These are phyloP conservation scores for Psittacula echo DNA, from an alignment of 2,797 vertebrate genomes.

Conservation along the genomic window DNA sequence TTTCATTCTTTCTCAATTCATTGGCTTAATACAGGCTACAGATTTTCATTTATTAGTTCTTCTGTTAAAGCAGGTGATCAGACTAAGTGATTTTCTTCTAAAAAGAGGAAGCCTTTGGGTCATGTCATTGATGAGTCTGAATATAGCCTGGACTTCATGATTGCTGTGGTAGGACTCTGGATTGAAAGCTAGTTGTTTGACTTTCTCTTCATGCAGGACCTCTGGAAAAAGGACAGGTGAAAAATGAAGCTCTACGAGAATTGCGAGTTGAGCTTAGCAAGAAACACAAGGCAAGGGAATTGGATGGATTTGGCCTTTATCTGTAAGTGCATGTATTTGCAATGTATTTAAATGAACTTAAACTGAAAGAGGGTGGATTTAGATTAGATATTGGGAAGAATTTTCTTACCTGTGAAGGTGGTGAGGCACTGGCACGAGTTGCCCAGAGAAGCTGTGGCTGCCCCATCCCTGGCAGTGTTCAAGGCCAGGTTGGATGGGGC, in stretches of 20 bases:
- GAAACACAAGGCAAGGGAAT: slow-evolving; percentile 91
- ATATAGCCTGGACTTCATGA: background rate
- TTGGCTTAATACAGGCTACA: background rate
- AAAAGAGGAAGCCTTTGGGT: background rate
- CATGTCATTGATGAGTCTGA: background rate
- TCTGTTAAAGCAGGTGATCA: background rate
- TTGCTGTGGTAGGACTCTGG: background rate
- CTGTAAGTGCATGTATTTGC: slow-evolving; percentile 80
- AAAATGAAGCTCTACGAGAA: slow-evolving; percentile 94
- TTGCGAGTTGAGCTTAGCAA: slow-evolving; percentile 96
- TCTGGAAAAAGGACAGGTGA: slow-evolving; percentile 97
- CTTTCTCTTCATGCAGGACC: slow-evolving; percentile 81
- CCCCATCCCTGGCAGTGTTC: background rate
- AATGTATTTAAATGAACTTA: background rate
- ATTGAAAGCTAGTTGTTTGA: background rate
- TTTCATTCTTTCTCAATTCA: background rate
- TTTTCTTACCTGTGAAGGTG: background rate
- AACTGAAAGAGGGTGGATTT: background rate
- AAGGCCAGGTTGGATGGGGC: background rate
- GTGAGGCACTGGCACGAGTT: background rate
- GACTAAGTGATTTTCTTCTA: background rate
- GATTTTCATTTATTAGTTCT: background rate
- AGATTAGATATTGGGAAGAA: background rate
- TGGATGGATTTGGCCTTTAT: slow-evolving; percentile 97
- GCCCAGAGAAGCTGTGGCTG: background rate